phyloP scores from a whole-genome alignment of 2,888 invertebrate genomes.

The Lasioglossum zephyrum region DNA sequence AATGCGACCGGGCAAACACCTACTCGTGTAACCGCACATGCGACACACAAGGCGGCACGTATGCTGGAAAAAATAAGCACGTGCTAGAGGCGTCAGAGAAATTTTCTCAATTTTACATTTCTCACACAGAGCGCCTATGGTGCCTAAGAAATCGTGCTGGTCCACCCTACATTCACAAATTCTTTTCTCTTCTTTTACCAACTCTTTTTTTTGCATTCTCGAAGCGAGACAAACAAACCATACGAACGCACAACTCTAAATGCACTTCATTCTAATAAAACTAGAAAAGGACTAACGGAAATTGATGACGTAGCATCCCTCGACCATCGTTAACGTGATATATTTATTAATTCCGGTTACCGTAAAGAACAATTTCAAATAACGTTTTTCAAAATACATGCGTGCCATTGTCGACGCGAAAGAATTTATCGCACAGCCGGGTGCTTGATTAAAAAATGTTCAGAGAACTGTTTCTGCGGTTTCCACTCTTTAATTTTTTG shows the following conservation, averaged over 20 bases:
- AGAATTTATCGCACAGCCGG: neutral
- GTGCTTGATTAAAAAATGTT: neutral
- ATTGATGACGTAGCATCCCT: neutral
- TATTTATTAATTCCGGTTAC: neutral
- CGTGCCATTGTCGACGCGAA: neutral
- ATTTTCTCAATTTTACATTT: neutral
- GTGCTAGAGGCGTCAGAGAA: neutral
- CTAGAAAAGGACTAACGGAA: neutral
- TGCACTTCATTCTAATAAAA: neutral
- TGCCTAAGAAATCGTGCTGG: no score
- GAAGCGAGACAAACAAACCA: neutral
- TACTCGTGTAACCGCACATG: neutral
- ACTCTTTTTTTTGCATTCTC: neutral
- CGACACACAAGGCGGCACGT: neutral
- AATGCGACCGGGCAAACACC: constrained; percentile 17
- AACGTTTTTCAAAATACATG: neutral
- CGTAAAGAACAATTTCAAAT: neutral
- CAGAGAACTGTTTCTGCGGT: neutral
- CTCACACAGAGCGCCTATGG: no score
- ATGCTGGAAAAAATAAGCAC: neutral
- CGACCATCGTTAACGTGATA: neutral
- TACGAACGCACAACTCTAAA: neutral
- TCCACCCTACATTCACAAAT: neutral
- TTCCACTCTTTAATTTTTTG: neutral
- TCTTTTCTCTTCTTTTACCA: neutral